Evolutionary conservation across 2,888 invertebrate genomes (phyloP), one percentile per base, ranked within the genome.

Genomic region (Thelaira solivaga): DNA sequence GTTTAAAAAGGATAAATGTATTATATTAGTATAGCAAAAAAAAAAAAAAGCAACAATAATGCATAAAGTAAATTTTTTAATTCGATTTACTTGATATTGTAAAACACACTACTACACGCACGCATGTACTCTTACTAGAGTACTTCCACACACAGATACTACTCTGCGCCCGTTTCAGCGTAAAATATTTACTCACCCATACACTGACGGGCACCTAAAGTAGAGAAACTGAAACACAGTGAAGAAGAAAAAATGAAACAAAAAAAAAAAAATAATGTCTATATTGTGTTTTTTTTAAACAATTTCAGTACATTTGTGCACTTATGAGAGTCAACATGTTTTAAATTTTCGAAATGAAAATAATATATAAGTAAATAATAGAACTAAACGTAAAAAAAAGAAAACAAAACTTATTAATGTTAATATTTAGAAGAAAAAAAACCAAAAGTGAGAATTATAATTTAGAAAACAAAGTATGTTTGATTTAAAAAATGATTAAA

Each of bases 311-410:
- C 80, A 86, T 81, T 84, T 83, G 84, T 82, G 83, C 83, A 83
- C 82, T 83, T 83, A 84, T 84, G 82, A 82, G 84, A 83, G 83
- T 73, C 84, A 86, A 83, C 87, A 84, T 84, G 84, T 83, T 83
- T 82, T n/a, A n/a, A n/a, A n/a, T n/a, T 80, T 74, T 72, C 61
- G 20, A 76, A 62, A 55, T 26, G 39, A n/a, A n/a, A 64, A n/a
- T n/a, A 45, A 18, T 29, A 62, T n/a, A 39, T 39, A 36, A 53
- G 43, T 36, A 53, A 51, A 68, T 45, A 26, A 59, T n/a, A n/a
- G n/a, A 53, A 34, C 6, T 24, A 45, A 20, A 53, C 53, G 13
- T 22, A 24, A 49, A 36, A 47, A 6, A 39, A 16, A 39, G 36
- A 39, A 39, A 3, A n/a, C n/a, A n/a, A n/a, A n/a, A n/a, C n/a